phyloP scores from a whole-genome alignment of 1,140 invertebrate species.

The Cecropterus lyciades region DNA sequence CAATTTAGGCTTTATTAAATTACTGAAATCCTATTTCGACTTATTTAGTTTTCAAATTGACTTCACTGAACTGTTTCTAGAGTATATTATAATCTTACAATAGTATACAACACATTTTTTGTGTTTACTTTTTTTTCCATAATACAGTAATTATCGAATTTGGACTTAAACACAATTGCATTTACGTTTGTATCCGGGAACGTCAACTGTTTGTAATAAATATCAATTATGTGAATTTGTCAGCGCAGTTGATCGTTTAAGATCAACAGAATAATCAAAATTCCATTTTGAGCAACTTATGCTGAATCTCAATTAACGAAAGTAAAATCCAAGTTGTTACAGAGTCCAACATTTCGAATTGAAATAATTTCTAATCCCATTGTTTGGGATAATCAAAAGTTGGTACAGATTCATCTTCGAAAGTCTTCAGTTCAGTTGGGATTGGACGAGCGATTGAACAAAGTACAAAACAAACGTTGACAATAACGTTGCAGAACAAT shows the following conservation, averaged over 20 bases:
- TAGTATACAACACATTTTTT: no score
- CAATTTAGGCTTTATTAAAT: no score
- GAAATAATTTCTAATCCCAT: slow-evolving; percentile 36
- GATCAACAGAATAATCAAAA: slow-evolving; percentile 1
- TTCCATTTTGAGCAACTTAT: slow-evolving; percentile 4
- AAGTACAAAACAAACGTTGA: slow-evolving; percentile 57
- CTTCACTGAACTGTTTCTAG: no score
- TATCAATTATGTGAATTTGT: background rate
- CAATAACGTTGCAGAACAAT: slow-evolving; percentile 60
- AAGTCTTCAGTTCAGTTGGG: slow-evolving; percentile 36
- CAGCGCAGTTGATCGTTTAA: background rate
- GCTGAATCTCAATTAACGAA: slow-evolving; percentile 29
- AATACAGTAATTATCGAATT: no score
- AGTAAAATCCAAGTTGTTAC: slow-evolving; percentile 18
- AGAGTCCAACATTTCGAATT: slow-evolving; percentile 25
- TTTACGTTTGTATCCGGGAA: no score
- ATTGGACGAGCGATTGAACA: slow-evolving; percentile 60
- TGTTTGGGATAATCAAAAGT: slow-evolving; percentile 36
- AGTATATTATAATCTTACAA: no score
- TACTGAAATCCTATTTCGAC: no score
- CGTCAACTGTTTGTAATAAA: background rate
- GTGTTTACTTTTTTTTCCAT: no score
- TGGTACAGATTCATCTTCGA: slow-evolving; percentile 31
- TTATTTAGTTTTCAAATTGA: no score
- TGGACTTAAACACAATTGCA: no score